Evolutionary conservation across 1,140 invertebrate species (phyloP), one percentile per base, ranked within the genome.

Genomic region (Lordiphosa collinella): DNA sequence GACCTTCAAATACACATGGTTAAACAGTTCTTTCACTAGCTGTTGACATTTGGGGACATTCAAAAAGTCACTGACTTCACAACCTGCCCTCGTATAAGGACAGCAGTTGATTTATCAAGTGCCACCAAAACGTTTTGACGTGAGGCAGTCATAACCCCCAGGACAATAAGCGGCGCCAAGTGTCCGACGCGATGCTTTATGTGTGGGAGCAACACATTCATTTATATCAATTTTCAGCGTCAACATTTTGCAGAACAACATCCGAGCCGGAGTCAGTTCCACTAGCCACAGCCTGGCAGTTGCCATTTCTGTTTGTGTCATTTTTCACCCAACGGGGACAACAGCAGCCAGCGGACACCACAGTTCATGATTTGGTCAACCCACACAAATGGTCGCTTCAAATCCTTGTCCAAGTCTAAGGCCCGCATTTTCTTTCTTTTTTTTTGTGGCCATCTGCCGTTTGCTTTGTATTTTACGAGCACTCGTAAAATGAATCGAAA

Each of bases 171-270:
- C 52, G 59, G 25, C 48, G 51, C 36, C 61, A 47, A 64, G 34
- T 66, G 63, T 9, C 34, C 32, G 50, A 32, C 41, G 57, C 57
- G 50, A 32, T 38, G 57, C 51, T 82, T 80, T 75, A 76, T 82
- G 56, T 56, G 54, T 2, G 10, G 29, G 46, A 16, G 31, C 55
- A 32, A 31, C 67, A 62, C 49, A 71, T 71, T 47, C 76, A 80
- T 82, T 80, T 72, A 82, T 80, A 80, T 80, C 76, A 80, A 84
- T 82, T 80, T 63, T 70, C 40, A 31, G 36, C 36, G 52, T 56
- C 41, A 52, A 35, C 29, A 43, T 49, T 12, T 2, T 38, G 16
- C 60, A 22, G 32, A 11, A 31, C 2, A 3, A 18, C 22, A 25
- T 35, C 18, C 3, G 7, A 18, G 41, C n/a, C 41, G 34, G 25